phyloP scores from a whole-genome alignment of 2,113 vertebrate species.

The Lutjanus erythropterus region DNA sequence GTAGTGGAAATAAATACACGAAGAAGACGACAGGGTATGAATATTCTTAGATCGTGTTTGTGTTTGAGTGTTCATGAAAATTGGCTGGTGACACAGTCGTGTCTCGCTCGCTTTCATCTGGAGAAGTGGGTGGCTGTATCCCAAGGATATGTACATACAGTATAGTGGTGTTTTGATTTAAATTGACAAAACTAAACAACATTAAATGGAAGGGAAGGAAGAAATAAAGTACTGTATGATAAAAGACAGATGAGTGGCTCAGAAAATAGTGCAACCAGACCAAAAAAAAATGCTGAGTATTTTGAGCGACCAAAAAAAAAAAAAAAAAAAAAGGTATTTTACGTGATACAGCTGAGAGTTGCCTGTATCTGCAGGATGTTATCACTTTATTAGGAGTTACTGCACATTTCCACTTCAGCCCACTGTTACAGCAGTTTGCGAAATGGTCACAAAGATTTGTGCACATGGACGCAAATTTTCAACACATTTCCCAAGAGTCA shows the following conservation, averaged over 20 bases:
- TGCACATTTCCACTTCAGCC: too few species aligned
- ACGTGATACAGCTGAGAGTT: too few species aligned
- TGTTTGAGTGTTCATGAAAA: slow-evolving; percentile 25
- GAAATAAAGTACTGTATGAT: neutral
- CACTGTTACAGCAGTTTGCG: too few species aligned
- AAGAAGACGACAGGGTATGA: neutral
- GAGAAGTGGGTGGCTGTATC: slow-evolving; percentile 36
- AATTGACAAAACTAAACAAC: slow-evolving; percentile 19
- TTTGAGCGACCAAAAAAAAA: neutral
- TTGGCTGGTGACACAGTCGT: slow-evolving; percentile 43
- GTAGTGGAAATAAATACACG: slow-evolving; percentile 22
- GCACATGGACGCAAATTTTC: too few species aligned
- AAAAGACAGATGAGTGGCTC: neutral
- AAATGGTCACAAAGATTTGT: too few species aligned
- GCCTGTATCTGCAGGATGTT: neutral
- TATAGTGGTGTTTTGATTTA: slow-evolving; percentile 8
- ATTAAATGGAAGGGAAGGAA: neutral
- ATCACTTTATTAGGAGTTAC: neutral
- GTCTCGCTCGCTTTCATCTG: slow-evolving; percentile 49
- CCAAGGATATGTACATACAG: slow-evolving; percentile 40
- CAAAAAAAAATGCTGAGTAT: neutral
- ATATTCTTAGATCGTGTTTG: slow-evolving; percentile 40
- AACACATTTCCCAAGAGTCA: too few species aligned
- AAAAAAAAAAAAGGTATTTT: neutral
- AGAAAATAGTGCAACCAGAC: neutral